phyloP scores from a whole-genome alignment of 2,888 invertebrate species.

The Archips xylosteana region DNA sequence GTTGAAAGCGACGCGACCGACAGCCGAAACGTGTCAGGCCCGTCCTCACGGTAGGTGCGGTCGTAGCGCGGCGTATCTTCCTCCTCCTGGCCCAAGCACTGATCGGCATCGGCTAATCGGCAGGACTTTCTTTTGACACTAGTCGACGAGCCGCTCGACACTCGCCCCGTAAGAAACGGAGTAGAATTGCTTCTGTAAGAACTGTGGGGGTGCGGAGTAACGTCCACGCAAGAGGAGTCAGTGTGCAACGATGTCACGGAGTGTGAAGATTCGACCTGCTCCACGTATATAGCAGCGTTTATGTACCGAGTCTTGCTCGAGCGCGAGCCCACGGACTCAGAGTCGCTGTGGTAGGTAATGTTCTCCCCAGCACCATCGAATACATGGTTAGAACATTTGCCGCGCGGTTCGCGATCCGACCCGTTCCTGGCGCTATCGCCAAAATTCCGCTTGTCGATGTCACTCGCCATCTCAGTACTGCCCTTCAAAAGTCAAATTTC shows the following conservation, averaged over 20 bases:
- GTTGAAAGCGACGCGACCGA: slow-evolving; percentile 78
- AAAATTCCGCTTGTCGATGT: slow-evolving; percentile 67
- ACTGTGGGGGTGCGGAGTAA: slow-evolving; percentile 79
- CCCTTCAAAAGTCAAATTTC: slow-evolving; percentile 41
- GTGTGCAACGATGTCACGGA: slow-evolving; percentile 75
- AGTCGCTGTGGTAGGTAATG: slow-evolving; percentile 75
- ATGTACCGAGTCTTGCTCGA: slow-evolving; percentile 83
- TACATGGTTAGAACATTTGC: slow-evolving; percentile 67
- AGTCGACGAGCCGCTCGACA: slow-evolving; percentile 66
- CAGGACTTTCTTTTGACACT: slow-evolving; percentile 77
- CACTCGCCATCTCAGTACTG: slow-evolving; percentile 61
- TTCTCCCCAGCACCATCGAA: slow-evolving; percentile 80
- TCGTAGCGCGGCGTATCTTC: slow-evolving; percentile 65
- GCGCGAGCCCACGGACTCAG: slow-evolving; percentile 70
- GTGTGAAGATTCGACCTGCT: slow-evolving; percentile 74
- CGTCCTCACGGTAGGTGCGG: slow-evolving; percentile 73
- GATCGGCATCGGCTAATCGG: slow-evolving; percentile 54
- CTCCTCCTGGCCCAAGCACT: slow-evolving; percentile 47
- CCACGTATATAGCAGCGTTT: slow-evolving; percentile 87
- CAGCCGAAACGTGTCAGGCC: slow-evolving; percentile 75
- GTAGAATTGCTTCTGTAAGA: slow-evolving; percentile 77
- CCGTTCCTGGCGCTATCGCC: slow-evolving; percentile 72
- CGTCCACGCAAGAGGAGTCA: slow-evolving; percentile 63
- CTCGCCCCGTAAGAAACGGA: slow-evolving; percentile 72
- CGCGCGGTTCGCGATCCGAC: slow-evolving; percentile 54